Percentiles rank a stretch among this genome's conserved stretches.
Evolutionary conservation across 2,113 vertebrate genomes (phyloP).

Genomic region (Anguilla rostrata): DNA sequence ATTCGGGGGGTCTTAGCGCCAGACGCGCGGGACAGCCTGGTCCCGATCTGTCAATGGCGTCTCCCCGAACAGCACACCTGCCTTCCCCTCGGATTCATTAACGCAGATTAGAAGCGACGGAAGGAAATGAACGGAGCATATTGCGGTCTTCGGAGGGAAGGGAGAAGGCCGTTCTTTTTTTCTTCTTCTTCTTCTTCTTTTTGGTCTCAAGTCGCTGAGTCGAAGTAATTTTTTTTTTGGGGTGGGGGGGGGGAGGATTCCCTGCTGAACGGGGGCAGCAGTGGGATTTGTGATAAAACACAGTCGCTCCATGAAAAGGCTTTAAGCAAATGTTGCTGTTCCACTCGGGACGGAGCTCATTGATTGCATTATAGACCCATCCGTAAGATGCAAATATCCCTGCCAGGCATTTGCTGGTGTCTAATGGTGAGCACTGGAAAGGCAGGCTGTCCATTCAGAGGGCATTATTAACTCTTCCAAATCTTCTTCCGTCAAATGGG

Average conservation of each 20-base stretch:
- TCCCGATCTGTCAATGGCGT: conserved; percentile 55
- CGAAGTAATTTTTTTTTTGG: conserved; percentile 66
- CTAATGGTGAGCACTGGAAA: background rate
- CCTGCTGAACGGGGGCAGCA: conserved; percentile 71
- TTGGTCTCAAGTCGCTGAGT: conserved; percentile 33
- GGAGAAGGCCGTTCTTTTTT: background rate
- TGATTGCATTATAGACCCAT: conserved; percentile 75
- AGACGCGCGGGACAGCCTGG: conserved; percentile 55
- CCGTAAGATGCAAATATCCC: conserved; percentile 60
- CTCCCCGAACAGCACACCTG: conserved; percentile 32
- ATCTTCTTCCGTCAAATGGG: background rate
- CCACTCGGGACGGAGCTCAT: conserved; percentile 72
- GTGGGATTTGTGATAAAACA: conserved; percentile 83
- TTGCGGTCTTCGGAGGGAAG: background rate
- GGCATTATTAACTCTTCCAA: background rate
- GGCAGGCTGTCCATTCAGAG: background rate
- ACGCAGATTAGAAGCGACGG: conserved; percentile 5
- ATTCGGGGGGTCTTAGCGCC: conserved; percentile 62
- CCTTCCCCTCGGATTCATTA: conserved; percentile 47
- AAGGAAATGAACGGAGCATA: background rate
- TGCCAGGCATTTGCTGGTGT: conserved; percentile 40
- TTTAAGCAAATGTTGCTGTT: conserved; percentile 82
- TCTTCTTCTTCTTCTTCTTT: background rate
- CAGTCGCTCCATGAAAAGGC: conserved; percentile 79
- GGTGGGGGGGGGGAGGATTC: conserved; percentile 55